Evolutionary conservation across 2,797 vertebrate genomes (phyloP).

Genomic region (Siniperca obscura): DNA sequence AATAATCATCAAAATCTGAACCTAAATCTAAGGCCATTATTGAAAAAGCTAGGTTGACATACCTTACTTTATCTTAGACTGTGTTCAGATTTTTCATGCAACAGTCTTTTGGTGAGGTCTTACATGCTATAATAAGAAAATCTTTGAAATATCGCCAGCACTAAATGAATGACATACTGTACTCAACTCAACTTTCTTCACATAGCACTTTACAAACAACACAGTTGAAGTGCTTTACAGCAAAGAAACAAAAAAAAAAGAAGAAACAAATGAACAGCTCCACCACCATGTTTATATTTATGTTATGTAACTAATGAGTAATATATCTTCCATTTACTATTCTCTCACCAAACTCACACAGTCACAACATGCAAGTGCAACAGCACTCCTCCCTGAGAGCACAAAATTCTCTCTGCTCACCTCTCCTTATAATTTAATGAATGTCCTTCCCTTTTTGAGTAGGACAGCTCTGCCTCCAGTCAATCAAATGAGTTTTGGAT

Average conservation of each 20-base stretch:
- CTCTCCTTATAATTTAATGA: background rate
- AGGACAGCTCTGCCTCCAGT: background rate
- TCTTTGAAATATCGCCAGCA: background rate
- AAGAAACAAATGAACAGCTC: too few relatives aligned
- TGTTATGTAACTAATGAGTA: too few relatives aligned
- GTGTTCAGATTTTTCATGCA: background rate
- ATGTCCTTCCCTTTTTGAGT: background rate
- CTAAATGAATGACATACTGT: background rate
- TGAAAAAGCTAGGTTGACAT: background rate
- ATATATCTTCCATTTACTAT: too few relatives aligned
- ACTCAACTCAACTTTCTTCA: background rate
- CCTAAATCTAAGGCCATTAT: background rate
- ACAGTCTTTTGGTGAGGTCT: background rate
- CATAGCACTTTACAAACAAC: too few relatives aligned
- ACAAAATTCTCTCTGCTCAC: background rate
- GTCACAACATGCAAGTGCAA: background rate
- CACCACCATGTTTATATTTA: background rate
- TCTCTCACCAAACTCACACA: too few relatives aligned
- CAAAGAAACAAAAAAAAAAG: too few relatives aligned
- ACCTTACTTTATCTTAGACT: background rate
- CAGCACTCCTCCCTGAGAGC: background rate
- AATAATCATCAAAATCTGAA: background rate
- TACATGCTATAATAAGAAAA: background rate
- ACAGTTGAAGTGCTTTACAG: background rate
- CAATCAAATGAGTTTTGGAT: slow-evolving; percentile 1